Base-by-base conservation (phyloP, 2,113 vertebrate species). In the Tragelaphus buxtoni region DNA sequence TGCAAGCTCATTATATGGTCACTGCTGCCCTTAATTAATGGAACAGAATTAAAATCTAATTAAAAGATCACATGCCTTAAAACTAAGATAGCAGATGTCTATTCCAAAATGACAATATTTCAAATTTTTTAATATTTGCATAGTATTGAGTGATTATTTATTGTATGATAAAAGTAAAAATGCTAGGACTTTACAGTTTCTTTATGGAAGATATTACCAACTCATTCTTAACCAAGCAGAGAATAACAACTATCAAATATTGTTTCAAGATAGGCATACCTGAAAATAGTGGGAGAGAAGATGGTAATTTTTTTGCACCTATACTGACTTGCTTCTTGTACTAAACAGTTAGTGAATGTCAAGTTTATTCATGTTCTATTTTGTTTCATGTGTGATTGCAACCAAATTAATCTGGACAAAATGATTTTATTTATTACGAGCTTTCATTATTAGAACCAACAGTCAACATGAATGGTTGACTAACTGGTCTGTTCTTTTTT, bases 1-100 rank as follows among this genome's bases (percentile, higher is more conserved):
- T 97, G 20, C 7, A 94, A 92, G 98, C 90, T 22, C 45, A 18
- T 63, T 85, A 74, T 28, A 9, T 61, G 60, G 72, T 39, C 45
- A 5, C 1, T 0, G 20, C 16, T n/a, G 10, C 58, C 1, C 55
- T 95, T 90, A 82, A 8, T 86, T 95, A 28, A 56, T 84, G 42
- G 53, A 97, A 81, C 35, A 85, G 26, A 95, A 95, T 61, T 87
- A 92, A 94, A 98, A 72, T 9, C 91, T 87, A 82, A 96, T 92
- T 92, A 45, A 95, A 97, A 91, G 56, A 79, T 77, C 55, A 60
- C 58, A 81, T 96, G 18, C 39, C 74, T 97, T 90, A 91, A 55
- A 88, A 45, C 20, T 45, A 61, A 93, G 56, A 13, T 92, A 86
- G 47, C 47, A 90, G 22, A 94, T 81, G 18, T n/a, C 84, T 9